Conservation (phyloP, 2,888 invertebrate species). For the Drosophila quasianomalipes region DNA sequence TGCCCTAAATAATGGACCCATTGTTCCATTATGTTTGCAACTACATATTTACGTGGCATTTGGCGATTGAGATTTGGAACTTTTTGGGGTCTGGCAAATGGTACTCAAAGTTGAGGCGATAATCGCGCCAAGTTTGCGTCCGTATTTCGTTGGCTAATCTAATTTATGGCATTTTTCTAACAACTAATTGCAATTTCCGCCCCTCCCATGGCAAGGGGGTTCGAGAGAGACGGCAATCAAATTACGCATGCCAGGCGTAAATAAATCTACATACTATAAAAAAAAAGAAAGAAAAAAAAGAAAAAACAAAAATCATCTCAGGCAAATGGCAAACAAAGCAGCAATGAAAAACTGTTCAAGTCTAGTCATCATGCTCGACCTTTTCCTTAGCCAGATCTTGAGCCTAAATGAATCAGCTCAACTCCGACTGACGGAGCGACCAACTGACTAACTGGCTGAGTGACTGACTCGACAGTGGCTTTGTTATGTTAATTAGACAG, state of each 20-base stretch:
- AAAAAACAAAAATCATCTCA: conserved; percentile 36
- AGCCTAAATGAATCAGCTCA: conserved; percentile 48
- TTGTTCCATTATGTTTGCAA: conserved; percentile 61
- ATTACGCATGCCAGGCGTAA: conserved; percentile 73
- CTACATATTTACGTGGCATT: conserved; percentile 38
- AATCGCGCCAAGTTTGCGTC: conserved; percentile 64
- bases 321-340: conserved; percentile 52
- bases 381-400: conserved; percentile 47
- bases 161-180: conserved; percentile 78
- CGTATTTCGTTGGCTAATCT: conserved; percentile 69
- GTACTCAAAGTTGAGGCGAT: conserved; percentile 56
- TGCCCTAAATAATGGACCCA: conserved; percentile 74
- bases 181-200: conserved; percentile 78
- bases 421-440: conserved; percentile 4
- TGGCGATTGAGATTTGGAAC: background rate
- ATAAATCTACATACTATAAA: conserved; percentile 58
- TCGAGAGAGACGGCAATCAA: conserved; percentile 46
- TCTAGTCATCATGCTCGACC: conserved; percentile 49
- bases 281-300: too few species aligned
- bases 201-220: conserved; percentile 8
- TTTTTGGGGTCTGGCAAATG: conserved; percentile 21
- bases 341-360: conserved; percentile 41
- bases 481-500: conserved; percentile 77
- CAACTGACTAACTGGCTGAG: conserved; percentile 30
- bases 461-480: conserved; percentile 61